Conservation (phyloP, 1,140 invertebrate genomes). For the Anoplolepis gracilipes region DNA sequence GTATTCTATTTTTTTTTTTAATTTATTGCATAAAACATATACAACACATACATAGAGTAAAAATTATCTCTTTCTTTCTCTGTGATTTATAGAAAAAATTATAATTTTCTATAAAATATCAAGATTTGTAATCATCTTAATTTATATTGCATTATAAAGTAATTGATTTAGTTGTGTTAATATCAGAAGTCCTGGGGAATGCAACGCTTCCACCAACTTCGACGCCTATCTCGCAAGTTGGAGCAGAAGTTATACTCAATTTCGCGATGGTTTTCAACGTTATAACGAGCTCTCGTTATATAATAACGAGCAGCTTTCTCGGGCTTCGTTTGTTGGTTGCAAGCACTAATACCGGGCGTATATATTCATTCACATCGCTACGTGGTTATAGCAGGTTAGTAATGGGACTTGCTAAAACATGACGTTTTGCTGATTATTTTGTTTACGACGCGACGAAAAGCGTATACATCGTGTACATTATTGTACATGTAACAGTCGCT, state of each 20-base stretch:
- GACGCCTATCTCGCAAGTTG: slow-evolving; percentile 60
- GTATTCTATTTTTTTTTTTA: not conserved
- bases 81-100: not conserved
- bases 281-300: slow-evolving; percentile 84
- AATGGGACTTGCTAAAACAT: slow-evolving; percentile 79
- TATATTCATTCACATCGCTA: slow-evolving; percentile 72
- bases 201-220: slow-evolving; percentile 51
- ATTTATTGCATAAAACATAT: not conserved
- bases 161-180: slow-evolving; percentile 60
- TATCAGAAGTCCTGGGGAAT: slow-evolving; percentile 54
- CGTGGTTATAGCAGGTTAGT: slow-evolving; percentile 53
- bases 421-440: slow-evolving; percentile 65
- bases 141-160: slow-evolving; percentile 50
- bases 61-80: too few species aligned
- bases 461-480: not conserved
- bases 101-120: slow-evolving; percentile 17
- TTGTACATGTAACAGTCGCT: not conserved
- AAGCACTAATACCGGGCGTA: slow-evolving; percentile 79
- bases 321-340: slow-evolving; percentile 80
- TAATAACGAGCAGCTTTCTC: slow-evolving; percentile 82
- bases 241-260: slow-evolving; percentile 61
- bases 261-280: slow-evolving; percentile 73
- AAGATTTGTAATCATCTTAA: slow-evolving; percentile 36
- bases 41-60: not conserved
- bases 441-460: slow-evolving; percentile 42